Conservation (phyloP, 64 coral and sea anemone genomes). For the Stylophora pistillata region DNA sequence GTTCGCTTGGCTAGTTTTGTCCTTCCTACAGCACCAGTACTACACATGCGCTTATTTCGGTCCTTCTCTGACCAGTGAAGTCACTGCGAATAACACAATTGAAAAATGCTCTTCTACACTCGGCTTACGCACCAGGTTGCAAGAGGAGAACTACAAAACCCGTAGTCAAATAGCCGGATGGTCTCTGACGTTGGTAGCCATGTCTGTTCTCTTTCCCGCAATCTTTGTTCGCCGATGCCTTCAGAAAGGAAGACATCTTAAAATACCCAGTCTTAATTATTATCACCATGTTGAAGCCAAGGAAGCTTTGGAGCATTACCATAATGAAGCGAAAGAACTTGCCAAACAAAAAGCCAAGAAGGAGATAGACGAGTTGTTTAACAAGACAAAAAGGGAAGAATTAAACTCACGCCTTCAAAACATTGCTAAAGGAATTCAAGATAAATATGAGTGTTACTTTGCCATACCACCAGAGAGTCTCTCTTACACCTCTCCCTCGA, state of each 20-base stretch:
- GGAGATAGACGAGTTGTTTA: neutral
- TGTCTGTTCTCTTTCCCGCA: neutral
- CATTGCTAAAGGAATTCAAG: neutral
- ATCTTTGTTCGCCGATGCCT: neutral
- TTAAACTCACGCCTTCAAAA: neutral
- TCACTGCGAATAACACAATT: neutral
- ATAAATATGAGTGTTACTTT: neutral
- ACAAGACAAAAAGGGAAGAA: neutral
- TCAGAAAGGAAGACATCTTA: neutral
- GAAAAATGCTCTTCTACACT: neutral
- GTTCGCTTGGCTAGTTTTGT: neutral
- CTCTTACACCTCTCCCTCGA: neutral
- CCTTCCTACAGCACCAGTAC: constrained; percentile 14
- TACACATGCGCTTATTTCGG: constrained; percentile 24
- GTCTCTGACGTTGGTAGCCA: neutral
- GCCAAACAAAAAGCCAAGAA: neutral
- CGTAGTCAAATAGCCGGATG: constrained; percentile 25
- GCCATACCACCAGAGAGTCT: neutral
- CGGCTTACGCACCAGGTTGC: neutral
- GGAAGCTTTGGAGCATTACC: neutral
- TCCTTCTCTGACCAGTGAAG: neutral
- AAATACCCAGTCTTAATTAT: constrained; percentile 11
- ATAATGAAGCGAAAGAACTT: neutral
- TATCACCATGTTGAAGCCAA: constrained; percentile 27
- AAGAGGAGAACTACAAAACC: constrained; percentile 5